These are phyloP conservation scores for Barypeithes pellucidus DNA, from an alignment of 2,888 invertebrate genomes.

Conservation along the genomic window DNA sequence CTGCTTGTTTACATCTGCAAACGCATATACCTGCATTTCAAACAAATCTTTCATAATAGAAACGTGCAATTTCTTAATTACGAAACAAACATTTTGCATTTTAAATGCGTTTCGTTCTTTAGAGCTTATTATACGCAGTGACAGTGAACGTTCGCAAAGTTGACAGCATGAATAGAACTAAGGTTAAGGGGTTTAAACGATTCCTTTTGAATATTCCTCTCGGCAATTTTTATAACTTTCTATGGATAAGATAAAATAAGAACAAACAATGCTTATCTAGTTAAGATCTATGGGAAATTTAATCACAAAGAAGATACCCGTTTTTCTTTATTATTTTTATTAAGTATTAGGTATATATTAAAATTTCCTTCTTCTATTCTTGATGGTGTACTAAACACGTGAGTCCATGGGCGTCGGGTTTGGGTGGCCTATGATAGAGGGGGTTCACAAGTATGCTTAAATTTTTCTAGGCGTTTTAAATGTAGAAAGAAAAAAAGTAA, in stretches of 20 bases:
- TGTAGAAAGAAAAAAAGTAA: no score
- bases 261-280: slow-evolving; percentile 25
- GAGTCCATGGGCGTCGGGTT: no score
- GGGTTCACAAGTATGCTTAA: no score
- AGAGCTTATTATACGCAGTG: slow-evolving; percentile 43
- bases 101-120: slow-evolving; percentile 35
- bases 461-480: no score
- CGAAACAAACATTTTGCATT: slow-evolving; percentile 45
- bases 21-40: slow-evolving; percentile 3
- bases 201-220: slow-evolving; percentile 39
- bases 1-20: slow-evolving; percentile 9
- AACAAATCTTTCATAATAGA: slow-evolving; percentile 15
- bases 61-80: slow-evolving; percentile 44
- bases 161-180: slow-evolving; percentile 46
- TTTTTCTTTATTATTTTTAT: no score
- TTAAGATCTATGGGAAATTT: slow-evolving; percentile 23
- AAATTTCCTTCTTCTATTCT: no score
- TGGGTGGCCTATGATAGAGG: no score
- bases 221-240: slow-evolving; percentile 17
- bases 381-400: no score
- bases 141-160: slow-evolving; percentile 44
- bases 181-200: slow-evolving; percentile 49
- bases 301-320: slow-evolving; percentile 20
- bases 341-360: no score
- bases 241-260: slow-evolving; percentile 12